Evolutionary conservation across 2,888 invertebrate species (phyloP).

Genomic region (Balanococcus diminutus): DNA sequence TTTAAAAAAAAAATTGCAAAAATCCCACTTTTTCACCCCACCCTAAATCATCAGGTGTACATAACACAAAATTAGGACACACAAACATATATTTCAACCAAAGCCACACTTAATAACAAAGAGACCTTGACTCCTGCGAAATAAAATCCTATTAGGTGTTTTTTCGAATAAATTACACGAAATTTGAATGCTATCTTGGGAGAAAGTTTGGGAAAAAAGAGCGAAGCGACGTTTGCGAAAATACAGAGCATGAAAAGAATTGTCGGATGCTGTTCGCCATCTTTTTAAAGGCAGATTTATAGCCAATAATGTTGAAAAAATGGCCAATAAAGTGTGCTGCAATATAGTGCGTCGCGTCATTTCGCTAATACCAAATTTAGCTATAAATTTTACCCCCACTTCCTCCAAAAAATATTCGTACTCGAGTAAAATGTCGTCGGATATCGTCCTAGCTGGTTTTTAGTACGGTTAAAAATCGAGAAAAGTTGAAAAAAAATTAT

Average conservation of each 20-base stretch:
- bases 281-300: slow-evolving; percentile 25
- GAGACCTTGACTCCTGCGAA: background rate
- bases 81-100: no score
- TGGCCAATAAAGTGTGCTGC: background rate
- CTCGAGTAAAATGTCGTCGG: background rate
- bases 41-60: no score
- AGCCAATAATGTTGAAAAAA: slow-evolving; percentile 2
- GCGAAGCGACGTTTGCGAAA: background rate
- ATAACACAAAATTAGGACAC: no score
- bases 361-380: background rate
- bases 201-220: no score
- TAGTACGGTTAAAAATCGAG: background rate
- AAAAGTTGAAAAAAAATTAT: background rate
- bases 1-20: no score
- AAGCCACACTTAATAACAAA: no score
- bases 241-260: background rate
- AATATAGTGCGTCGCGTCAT: background rate
- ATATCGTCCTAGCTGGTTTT: background rate
- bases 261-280: background rate
- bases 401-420: background rate
- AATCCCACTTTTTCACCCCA: no score
- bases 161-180: background rate
- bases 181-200: background rate
- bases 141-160: background rate
- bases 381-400: no score